Conservation (phyloP, 37 sponge, comb jelly and placozoan genomes). For the Cliona cf. orientalis region DNA sequence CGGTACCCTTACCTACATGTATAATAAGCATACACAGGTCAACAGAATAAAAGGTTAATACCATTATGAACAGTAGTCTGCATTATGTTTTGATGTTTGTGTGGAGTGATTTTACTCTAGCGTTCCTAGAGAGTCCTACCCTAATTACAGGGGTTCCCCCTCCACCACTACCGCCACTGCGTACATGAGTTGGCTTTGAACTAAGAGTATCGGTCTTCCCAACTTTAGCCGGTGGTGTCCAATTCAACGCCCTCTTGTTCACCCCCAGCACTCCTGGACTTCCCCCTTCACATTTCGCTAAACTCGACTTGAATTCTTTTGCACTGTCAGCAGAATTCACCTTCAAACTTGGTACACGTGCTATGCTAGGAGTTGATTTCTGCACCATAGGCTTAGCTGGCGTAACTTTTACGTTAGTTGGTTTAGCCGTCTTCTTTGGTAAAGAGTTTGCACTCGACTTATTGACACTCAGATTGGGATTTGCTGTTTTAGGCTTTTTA, state of each 20-base stretch:
- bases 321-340: too few species aligned
- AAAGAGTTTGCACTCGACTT: background rate
- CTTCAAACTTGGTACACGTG: too few species aligned
- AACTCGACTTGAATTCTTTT: too few species aligned
- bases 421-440: background rate
- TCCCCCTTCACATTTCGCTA: too few species aligned
- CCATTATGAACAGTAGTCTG: background rate
- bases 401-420: background rate
- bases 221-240: slow-evolving; percentile 24
- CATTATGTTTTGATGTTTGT: slow-evolving; percentile 2
- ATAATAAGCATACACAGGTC: background rate
- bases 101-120: slow-evolving; percentile 51
- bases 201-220: background rate
- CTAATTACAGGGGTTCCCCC: slow-evolving; percentile 30
- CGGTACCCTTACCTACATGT: too few species aligned
- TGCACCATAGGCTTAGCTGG: background rate
- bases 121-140: slow-evolving; percentile 62
- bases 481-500: too few species aligned
- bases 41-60: slow-evolving; percentile 6
- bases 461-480: too few species aligned
- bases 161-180: background rate
- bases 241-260: background rate
- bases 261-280: too few species aligned
- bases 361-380: too few species aligned
- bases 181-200: background rate